A percentile compares a stretch with the other conserved stretches of the same genome.
phyloP scores from a whole-genome alignment of 2,797 vertebrate genomes.

The Xenopus petersii region DNA sequence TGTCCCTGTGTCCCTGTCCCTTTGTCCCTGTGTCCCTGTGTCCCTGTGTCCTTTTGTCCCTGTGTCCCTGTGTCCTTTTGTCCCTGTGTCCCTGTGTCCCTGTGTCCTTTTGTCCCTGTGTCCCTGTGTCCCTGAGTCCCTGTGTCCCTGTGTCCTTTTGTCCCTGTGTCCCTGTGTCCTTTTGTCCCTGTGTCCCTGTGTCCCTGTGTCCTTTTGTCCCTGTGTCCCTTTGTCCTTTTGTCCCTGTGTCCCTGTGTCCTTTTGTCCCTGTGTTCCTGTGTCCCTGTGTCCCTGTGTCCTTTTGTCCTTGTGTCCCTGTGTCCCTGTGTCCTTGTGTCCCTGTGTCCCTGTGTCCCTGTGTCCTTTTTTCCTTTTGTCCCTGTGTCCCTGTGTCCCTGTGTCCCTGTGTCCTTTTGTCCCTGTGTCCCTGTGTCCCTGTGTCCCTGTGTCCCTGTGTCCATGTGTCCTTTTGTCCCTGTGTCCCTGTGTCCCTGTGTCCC shows the following conservation, averaged over 20 bases:
- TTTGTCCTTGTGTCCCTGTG: background rate
- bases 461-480: background rate
- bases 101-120: background rate
- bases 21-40: background rate
- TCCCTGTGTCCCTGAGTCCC: background rate
- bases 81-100: background rate
- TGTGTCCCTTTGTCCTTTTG: background rate
- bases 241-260: no score
- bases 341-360: background rate
- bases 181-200: no score
- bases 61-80: background rate
- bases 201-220: background rate
- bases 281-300: no score
- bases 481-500: background rate
- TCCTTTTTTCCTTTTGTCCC: background rate
- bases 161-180: background rate
- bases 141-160: background rate
- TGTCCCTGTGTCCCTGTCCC: background rate
- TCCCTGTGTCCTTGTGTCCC: background rate
- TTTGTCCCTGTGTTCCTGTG: no score
- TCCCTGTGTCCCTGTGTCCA: background rate
- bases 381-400: background rate
- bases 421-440: background rate
- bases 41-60: background rate
- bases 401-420: background rate